Evolutionary conservation across 2,888 invertebrate species (phyloP), one percentile per base, ranked within the genome.

Genomic region (Conchocele bisecta): DNA sequence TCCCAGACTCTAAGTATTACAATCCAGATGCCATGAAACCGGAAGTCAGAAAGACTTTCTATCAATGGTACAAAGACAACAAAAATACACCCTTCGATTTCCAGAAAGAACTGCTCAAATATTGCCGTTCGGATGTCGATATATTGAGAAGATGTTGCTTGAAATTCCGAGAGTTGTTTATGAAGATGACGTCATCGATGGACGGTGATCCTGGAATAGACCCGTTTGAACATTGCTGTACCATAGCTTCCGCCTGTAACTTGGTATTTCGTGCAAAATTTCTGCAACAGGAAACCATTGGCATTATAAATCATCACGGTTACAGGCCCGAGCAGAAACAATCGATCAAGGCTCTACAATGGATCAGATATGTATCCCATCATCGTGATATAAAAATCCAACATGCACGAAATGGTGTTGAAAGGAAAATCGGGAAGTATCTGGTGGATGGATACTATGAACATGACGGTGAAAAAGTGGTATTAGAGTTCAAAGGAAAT

Each of bases 21-120:
- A 63, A 58, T 29, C 63, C 64, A 2, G 64, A 46, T 9, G 42
- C 41, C 5, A 68, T 73, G 72, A 72, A 63, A 31, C 53, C 71
- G 13, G 61, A 60, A 1, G 60, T 7, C 11, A 33, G 50, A 3
- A 1, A 7, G 15, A 7, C 3, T 11, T 51, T 54, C 24, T 2
- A 51, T 11, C 5, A n/a, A 28, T 72, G 60, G 71, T 71, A 65
- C 20, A 24, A 29, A 0, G 56, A 20, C 37, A 46, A 61, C 24
- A 33, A 44, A 26, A 20, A 41, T 35, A 31, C 35, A 28, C 37
- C 29, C 17, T 68, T 68, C 33, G 51, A 61, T 28, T 61, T 68
- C 57, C 56, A 42, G 48, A 41, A 41, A 33, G 69, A 70, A 65
- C 41, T 64, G 35, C 31, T 48, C 6, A 31, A 29, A 28, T 69